phyloP scores from a whole-genome alignment of 1,140 invertebrate species.

The Charaxes varanes region DNA sequence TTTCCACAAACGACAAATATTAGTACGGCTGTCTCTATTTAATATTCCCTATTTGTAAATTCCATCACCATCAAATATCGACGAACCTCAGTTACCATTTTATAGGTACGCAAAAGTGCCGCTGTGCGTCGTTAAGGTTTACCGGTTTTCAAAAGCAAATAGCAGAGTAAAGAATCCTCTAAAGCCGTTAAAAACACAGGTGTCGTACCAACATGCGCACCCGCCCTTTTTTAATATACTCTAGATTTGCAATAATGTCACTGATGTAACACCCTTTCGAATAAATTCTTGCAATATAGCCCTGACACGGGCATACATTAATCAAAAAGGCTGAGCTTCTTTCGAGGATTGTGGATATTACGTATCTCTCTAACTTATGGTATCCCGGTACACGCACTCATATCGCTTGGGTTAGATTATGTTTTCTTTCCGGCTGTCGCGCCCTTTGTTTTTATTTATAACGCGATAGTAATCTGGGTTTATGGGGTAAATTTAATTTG shows the following conservation, averaged over 20 bases:
- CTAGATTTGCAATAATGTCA: slow-evolving; percentile 63
- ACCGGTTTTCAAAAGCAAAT: too few species aligned
- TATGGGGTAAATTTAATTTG: slow-evolving; percentile 13
- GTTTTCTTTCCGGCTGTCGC: slow-evolving; percentile 33
- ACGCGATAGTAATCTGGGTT: slow-evolving; percentile 24
- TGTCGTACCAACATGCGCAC: slow-evolving; percentile 41
- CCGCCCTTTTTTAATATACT: slow-evolving; percentile 59
- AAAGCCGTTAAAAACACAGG: slow-evolving; percentile 31
- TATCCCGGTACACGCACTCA: slow-evolving; percentile 38
- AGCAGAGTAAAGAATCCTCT: slow-evolving; percentile 13
- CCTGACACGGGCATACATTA: slow-evolving; percentile 56
- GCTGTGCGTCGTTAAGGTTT: too few species aligned
- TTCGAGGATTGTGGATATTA: slow-evolving; percentile 45
- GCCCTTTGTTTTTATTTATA: slow-evolving; percentile 29
- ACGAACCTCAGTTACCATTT: too few species aligned
- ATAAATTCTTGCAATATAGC: slow-evolving; percentile 58
- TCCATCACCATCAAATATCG: too few species aligned
- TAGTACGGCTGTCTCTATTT: too few species aligned
- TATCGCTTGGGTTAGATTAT: slow-evolving; percentile 35
- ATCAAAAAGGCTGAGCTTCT: slow-evolving; percentile 53
- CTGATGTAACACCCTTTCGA: slow-evolving; percentile 39
- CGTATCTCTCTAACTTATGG: slow-evolving; percentile 53
- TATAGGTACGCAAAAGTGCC: too few species aligned
- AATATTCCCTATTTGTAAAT: too few species aligned
- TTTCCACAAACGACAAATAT: too few species aligned